Conservation (phyloP, 2,797 vertebrate genomes). For the Melopsittacus undulatus region DNA sequence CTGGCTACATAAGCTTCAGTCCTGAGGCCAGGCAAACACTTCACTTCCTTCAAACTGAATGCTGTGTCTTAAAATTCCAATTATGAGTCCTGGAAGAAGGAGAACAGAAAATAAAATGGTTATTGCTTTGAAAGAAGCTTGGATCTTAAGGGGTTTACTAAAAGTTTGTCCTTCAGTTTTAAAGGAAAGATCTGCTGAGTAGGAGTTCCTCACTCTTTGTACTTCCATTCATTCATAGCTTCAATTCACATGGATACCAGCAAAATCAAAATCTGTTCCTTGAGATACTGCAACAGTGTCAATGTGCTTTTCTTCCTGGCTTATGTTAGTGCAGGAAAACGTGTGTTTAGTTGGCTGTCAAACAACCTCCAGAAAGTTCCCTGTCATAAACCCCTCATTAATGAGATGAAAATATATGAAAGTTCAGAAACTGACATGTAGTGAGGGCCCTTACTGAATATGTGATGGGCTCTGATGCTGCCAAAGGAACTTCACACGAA, state of each 20-base stretch:
- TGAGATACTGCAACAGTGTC: neutral
- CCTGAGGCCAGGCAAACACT: neutral
- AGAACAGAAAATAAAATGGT: neutral
- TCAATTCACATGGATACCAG: neutral
- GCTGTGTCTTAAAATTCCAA: neutral
- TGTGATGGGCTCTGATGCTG: fast-evolving
- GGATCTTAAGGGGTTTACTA: neutral
- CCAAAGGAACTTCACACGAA: neutral
- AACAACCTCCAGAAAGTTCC: neutral
- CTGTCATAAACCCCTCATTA: neutral
- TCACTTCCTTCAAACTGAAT: neutral
- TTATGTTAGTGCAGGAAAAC: neutral
- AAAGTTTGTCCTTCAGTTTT: neutral
- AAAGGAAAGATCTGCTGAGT: neutral
- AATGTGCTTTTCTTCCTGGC: neutral
- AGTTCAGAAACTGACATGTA: neutral
- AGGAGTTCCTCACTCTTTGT: neutral
- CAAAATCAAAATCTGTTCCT: conserved; percentile 3
- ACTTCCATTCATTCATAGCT: neutral
- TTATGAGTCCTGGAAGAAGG: neutral
- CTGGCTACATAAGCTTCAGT: neutral
- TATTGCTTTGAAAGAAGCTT: neutral
- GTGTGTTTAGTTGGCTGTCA: neutral
- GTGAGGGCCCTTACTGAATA: neutral
- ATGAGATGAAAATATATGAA: neutral